Conservation (phyloP, 2,888 invertebrate species). For the Coleophora deauratella region DNA sequence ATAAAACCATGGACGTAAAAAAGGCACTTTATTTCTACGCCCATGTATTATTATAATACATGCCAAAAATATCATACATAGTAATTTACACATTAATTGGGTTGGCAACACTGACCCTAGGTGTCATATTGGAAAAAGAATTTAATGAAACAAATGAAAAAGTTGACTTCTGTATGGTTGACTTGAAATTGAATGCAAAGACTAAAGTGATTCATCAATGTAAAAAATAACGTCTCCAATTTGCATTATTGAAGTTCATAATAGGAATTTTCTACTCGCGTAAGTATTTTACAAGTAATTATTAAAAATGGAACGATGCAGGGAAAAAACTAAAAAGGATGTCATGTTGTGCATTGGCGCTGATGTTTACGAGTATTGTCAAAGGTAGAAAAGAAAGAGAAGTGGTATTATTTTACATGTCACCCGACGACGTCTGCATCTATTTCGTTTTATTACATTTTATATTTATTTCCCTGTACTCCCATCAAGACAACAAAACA, state of each 20-base stretch:
- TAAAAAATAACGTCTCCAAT: slow-evolving; percentile 7
- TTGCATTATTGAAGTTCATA: too few relatives aligned
- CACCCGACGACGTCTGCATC: slow-evolving; percentile 6
- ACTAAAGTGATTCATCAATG: slow-evolving; percentile 20
- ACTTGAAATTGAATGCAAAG: slow-evolving; percentile 24
- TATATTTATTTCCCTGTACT: background rate
- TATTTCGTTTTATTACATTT: slow-evolving; percentile 5
- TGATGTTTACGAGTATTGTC: slow-evolving; percentile 18
- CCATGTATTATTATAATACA: too few relatives aligned
- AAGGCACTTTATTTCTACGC: too few relatives aligned
- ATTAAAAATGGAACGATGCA: background rate
- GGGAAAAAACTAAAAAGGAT: slow-evolving; percentile 7
- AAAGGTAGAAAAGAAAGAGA: slow-evolving; percentile 25
- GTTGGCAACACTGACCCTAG: background rate
- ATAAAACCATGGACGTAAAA: too few relatives aligned
- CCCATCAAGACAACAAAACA: background rate
- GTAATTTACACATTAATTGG: background rate
- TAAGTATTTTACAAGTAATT: slow-evolving; percentile 20
- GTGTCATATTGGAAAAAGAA: slow-evolving; percentile 24
- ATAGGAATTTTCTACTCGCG: slow-evolving; percentile 23
- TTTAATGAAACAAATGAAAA: slow-evolving; percentile 40
- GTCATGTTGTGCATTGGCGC: slow-evolving; percentile 21
- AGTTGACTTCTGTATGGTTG: too few relatives aligned
- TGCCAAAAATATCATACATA: too few relatives aligned
- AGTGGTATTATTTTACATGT: slow-evolving; percentile 19